A percentile compares a stretch with the other conserved stretches of the same genome.
These are phyloP conservation scores for Gallinago jamesoni DNA, from an alignment of 2,113 vertebrate species.

Conservation along the genomic window DNA sequence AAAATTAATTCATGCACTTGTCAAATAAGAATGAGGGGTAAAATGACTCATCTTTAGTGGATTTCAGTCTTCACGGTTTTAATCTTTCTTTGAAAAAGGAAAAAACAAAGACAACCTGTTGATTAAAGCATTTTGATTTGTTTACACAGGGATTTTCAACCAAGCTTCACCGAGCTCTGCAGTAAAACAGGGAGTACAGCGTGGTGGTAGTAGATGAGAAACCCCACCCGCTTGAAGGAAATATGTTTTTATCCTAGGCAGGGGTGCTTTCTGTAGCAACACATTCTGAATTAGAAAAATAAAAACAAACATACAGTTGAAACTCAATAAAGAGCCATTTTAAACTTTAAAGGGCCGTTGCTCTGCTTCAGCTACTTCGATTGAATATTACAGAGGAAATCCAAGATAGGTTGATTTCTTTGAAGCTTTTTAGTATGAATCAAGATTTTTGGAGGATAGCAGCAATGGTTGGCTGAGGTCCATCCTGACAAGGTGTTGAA, in stretches of 20 bases:
- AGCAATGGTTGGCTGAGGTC: not conserved
- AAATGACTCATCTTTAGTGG: not conserved
- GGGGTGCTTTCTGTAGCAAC: not conserved
- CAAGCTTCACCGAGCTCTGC: not conserved
- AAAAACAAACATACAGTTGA: not conserved
- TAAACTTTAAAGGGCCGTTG: not conserved
- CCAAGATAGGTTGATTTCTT: not conserved
- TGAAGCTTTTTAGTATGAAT: not conserved
- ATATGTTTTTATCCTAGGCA: not conserved
- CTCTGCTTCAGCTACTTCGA: not conserved
- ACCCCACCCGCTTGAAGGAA: not conserved
- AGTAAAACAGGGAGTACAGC: not conserved
- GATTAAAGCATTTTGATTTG: not conserved
- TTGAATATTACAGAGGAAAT: not conserved
- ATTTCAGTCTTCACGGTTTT: not conserved
- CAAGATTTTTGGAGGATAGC: constrained; percentile 9
- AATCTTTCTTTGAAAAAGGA: not conserved
- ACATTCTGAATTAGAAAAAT: not conserved
- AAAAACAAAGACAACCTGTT: not conserved
- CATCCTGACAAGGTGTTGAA: not conserved
- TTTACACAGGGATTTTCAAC: not conserved
- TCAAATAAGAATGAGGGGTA: not conserved
- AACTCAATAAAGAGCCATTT: not conserved
- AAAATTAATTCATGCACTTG: not conserved
- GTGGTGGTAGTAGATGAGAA: not conserved